phyloP scores from a whole-genome alignment of 2,888 invertebrate genomes.

The Ephialtes manifestator region DNA sequence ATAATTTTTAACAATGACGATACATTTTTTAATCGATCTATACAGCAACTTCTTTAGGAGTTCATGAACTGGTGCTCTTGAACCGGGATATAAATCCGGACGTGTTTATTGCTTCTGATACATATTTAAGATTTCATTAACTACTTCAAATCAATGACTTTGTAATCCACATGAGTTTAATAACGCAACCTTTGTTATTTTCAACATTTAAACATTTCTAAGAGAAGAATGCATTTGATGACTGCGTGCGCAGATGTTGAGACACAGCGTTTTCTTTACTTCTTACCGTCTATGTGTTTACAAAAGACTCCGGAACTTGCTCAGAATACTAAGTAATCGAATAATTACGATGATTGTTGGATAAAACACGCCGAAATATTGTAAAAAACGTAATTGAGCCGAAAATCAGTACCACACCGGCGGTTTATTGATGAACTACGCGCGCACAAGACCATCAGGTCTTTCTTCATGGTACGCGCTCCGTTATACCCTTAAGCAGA shows the following conservation, averaged over 20 bases:
- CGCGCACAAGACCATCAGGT: slow-evolving; percentile 36
- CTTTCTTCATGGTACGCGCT: too few relatives aligned
- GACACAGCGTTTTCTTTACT: not conserved
- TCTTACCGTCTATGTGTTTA: too few relatives aligned
- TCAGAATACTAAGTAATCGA: not conserved
- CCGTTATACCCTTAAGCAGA: too few relatives aligned
- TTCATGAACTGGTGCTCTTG: not conserved
- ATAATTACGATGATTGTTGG: not conserved
- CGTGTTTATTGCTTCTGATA: not conserved
- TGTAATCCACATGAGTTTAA: not conserved
- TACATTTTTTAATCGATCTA: not conserved
- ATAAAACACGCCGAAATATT: not conserved
- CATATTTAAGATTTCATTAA: not conserved
- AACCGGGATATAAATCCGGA: not conserved
- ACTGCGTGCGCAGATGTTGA: not conserved
- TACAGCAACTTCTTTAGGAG: not conserved
- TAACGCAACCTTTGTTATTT: not conserved
- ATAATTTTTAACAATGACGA: not conserved
- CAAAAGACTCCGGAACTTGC: not conserved
- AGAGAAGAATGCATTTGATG: not conserved
- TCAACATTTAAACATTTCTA: not conserved
- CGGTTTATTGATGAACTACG: not conserved
- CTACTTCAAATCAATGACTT: not conserved
- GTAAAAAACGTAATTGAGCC: slow-evolving; percentile 1
- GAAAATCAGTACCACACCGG: slow-evolving; percentile 26